These are phyloP conservation scores for Oophaga pumilio DNA, from an alignment of 2,113 vertebrate species.

Conservation along the genomic window DNA sequence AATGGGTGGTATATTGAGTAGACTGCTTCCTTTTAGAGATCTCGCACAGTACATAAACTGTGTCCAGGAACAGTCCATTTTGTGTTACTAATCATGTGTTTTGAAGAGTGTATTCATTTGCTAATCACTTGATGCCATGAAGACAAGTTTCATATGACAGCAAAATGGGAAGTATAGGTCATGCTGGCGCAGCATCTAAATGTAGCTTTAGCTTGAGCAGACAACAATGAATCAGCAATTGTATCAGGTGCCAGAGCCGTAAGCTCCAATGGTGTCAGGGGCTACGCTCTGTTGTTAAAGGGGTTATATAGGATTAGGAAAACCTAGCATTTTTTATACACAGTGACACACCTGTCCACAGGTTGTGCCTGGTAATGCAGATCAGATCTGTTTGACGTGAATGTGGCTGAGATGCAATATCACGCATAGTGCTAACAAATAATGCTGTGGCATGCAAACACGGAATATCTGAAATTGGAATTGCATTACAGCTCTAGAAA, in stretches of 20 bases:
- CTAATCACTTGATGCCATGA: constrained; percentile 49
- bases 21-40: not conserved
- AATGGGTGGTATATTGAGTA: not conserved
- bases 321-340: too few species aligned
- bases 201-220: not conserved
- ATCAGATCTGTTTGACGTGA: too few species aligned
- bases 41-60: not conserved
- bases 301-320: too few species aligned
- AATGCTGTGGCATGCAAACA: too few species aligned
- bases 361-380: too few species aligned
- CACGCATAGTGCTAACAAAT: too few species aligned
- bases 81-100: not conserved
- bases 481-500: too few species aligned
- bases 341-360: too few species aligned
- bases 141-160: constrained; percentile 49
- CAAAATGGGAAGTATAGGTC: constrained; percentile 37
- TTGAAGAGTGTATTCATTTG: constrained; percentile 1
- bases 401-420: too few species aligned
- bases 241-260: constrained; percentile 5
- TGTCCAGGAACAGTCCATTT: not conserved
- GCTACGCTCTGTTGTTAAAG: not conserved
- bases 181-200: not conserved
- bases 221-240: constrained; percentile 46
- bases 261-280: not conserved
- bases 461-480: too few species aligned